Percentiles rank a stretch among this genome's conserved stretches.
Conservation (phyloP, 2,113 vertebrate species). For the Lethenteron camtschaticum region DNA sequence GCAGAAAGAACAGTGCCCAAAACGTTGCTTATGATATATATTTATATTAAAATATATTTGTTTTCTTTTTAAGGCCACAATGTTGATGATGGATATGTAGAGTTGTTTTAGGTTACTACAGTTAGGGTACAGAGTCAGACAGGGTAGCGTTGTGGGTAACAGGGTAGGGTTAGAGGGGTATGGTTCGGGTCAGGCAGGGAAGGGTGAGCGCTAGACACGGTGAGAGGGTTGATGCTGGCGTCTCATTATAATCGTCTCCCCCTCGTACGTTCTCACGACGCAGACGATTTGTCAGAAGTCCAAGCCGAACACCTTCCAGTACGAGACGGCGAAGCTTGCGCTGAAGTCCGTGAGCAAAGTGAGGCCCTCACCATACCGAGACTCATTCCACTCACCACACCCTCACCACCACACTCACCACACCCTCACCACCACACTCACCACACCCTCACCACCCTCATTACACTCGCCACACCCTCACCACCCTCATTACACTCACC, state of each 20-base stretch:
- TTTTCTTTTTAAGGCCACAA: too few species aligned
- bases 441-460: not conserved
- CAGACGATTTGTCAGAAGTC: conserved; percentile 81
- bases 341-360: conserved; percentile 85
- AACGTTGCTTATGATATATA: too few species aligned
- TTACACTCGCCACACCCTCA: not conserved
- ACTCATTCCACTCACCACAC: not conserved
- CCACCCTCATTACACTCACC: not conserved
- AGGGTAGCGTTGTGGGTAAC: too few species aligned
- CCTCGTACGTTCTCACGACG: conserved; percentile 6
- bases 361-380: conserved; percentile 9
- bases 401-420: not conserved
- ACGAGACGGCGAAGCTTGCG: conserved; percentile 38
- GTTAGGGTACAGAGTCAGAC: too few species aligned
- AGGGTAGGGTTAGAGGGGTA: too few species aligned
- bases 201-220: not conserved
- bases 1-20: too few species aligned
- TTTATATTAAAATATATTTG: too few species aligned
- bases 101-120: too few species aligned
- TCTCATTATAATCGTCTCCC: not conserved
- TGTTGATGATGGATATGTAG: not conserved
- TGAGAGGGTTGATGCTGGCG: not conserved
- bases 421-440: not conserved
- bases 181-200: too few species aligned
- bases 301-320: conserved; percentile 19